Evolutionary conservation across 2,797 vertebrate genomes (phyloP).

Genomic region (Micromesistius poutassou): DNA sequence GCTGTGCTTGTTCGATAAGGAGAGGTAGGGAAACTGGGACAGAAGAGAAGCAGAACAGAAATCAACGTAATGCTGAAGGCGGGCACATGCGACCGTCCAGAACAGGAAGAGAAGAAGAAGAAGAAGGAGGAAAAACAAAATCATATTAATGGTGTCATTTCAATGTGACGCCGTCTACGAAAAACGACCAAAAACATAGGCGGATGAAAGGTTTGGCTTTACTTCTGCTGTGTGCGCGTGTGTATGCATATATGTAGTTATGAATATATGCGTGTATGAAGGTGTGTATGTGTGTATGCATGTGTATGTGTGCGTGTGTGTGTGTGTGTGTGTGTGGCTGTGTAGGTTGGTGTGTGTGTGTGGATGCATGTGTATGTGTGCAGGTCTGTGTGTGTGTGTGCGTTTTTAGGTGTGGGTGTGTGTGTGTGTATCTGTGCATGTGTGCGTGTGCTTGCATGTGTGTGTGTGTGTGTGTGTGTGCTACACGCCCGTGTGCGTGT

Average conservation of each 20-base stretch:
- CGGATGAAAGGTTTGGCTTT: neutral
- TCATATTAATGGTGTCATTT: neutral
- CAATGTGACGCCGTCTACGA: neutral
- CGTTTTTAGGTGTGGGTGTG: too few species aligned
- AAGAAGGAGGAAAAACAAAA: neutral
- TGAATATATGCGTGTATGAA: too few species aligned
- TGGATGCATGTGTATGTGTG: too few species aligned
- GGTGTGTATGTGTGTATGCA: neutral
- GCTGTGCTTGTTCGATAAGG: constrained; percentile 74
- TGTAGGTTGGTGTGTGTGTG: neutral
- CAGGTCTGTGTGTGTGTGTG: too few species aligned
- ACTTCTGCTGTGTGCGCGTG: neutral
- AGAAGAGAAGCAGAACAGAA: constrained; percentile 90
- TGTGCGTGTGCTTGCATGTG: neutral
- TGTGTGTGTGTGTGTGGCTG: neutral
- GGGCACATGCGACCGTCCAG: constrained; percentile 55
- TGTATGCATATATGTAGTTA: too few species aligned
- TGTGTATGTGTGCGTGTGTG: neutral
- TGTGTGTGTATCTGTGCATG: neutral
- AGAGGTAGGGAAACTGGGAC: constrained; percentile 88
- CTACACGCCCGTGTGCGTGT: neutral
- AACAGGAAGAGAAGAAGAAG: constrained; percentile 30
- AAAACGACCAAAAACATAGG: neutral
- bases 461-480: neutral
- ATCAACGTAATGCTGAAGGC: constrained; percentile 85